Conservation (phyloP, 2,888 invertebrate species). For the Merodon equestris region DNA sequence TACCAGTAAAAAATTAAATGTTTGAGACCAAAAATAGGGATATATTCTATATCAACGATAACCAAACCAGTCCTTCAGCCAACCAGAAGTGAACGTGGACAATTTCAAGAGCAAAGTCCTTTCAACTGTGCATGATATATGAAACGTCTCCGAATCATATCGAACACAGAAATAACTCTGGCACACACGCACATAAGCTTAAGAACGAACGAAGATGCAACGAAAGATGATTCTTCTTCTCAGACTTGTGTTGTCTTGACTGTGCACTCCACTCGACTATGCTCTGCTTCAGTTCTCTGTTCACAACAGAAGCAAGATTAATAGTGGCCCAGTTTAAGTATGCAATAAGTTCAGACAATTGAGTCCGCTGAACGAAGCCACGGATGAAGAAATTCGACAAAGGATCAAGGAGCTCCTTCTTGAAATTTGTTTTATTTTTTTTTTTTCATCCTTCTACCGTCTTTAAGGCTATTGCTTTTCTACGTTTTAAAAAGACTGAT, state of each 20-base stretch:
- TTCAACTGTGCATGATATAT: conserved; percentile 30
- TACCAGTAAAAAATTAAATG: conserved; percentile 10
- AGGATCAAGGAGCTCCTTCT: conserved; percentile 35
- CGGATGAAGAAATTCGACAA: conserved; percentile 41
- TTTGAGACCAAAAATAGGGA: background rate
- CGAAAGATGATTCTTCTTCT: conserved; percentile 7
- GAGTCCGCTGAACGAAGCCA: conserved; percentile 39
- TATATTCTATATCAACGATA: background rate
- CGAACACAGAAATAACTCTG: conserved; percentile 9
- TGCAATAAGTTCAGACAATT: conserved; percentile 66
- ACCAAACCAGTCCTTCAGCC: background rate
- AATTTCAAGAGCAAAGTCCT: conserved; percentile 27
- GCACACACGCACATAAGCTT: conserved; percentile 3
- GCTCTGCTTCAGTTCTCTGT: conserved; percentile 18
- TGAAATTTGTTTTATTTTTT: background rate
- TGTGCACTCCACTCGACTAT: conserved; percentile 2
- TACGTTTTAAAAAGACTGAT: background rate
- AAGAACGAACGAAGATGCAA: conserved; percentile 1
- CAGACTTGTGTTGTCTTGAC: conserved; percentile 1
- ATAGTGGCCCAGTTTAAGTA: conserved; percentile 60
- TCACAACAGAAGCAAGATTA: conserved; percentile 56
- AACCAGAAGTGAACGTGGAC: conserved; percentile 5
- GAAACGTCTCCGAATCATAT: conserved; percentile 23
- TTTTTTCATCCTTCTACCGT: background rate
- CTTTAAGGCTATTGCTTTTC: background rate